Percentiles rank a stretch among this genome's conserved stretches.
These are phyloP conservation scores for Mobula birostris DNA, from an alignment of 2,113 vertebrate species.

Conservation along the genomic window DNA sequence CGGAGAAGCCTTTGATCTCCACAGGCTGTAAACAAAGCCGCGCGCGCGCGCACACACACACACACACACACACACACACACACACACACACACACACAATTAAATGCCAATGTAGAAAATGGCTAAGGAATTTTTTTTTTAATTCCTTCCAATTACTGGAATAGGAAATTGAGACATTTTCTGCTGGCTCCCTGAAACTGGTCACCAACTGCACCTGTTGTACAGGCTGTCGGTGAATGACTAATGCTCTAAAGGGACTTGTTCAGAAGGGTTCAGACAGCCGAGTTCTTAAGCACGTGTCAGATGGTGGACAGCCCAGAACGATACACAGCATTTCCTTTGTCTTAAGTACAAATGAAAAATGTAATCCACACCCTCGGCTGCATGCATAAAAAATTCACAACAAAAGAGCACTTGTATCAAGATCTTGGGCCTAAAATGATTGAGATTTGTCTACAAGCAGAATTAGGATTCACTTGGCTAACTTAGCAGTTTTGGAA, in stretches of 20 bases:
- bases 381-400: slow-evolving; percentile 22
- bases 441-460: not conserved
- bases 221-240: not conserved
- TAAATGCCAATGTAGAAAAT: not conserved
- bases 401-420: slow-evolving; percentile 9
- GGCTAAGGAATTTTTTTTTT: not conserved
- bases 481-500: not conserved
- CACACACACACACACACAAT: too few species aligned
- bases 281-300: not conserved
- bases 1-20: not conserved
- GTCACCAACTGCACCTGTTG: slow-evolving; percentile 17
- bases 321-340: not conserved
- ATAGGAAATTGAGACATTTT: not conserved
- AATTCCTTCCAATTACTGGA: not conserved
- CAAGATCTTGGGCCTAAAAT: not conserved
- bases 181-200: not conserved
- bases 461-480: not conserved
- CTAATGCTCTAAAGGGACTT: not conserved
- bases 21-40: not conserved
- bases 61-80: too few species aligned
- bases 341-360: slow-evolving; percentile 29
- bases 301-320: not conserved
- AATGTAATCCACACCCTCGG: slow-evolving; percentile 8
- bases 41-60: too few species aligned
- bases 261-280: slow-evolving; percentile 24